Evolutionary conservation across 2,888 invertebrate species (phyloP).

Genomic region (Rhingia rostrata): DNA sequence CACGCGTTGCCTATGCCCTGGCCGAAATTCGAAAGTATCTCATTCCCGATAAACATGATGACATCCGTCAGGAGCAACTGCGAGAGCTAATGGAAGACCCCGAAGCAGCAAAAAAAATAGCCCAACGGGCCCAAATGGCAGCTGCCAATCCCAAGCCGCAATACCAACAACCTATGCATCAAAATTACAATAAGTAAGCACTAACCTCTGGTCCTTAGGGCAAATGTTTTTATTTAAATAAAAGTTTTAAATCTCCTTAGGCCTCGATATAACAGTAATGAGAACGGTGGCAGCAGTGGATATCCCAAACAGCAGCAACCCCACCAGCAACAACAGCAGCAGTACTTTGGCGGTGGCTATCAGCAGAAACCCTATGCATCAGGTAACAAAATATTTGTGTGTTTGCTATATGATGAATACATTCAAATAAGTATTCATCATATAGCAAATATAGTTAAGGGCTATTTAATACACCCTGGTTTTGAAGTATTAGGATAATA

Average conservation of each 20-base stretch:
- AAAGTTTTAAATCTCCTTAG: constrained; percentile 63
- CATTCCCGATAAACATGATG: constrained; percentile 88
- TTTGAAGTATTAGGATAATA: too few relatives aligned
- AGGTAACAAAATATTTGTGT: constrained; percentile 31
- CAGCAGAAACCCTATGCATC: constrained; percentile 60
- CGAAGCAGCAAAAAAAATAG: constrained; percentile 81
- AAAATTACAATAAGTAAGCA: constrained; percentile 69
- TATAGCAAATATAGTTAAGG: too few relatives aligned
- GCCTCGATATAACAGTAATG: constrained; percentile 57
- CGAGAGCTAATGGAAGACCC: constrained; percentile 86
- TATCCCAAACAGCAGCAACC: constrained; percentile 57
- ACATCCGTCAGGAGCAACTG: constrained; percentile 93
- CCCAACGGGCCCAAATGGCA: constrained; percentile 78
- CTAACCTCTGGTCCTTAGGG: constrained; percentile 33
- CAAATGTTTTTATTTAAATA: constrained; percentile 70
- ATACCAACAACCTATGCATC: constrained; percentile 77
- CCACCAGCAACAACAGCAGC: constrained; percentile 50
- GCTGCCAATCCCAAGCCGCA: constrained; percentile 75
- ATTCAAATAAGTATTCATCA: too few relatives aligned
- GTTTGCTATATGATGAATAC: too few relatives aligned
- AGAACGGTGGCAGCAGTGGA: constrained; percentile 61
- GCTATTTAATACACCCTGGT: too few relatives aligned
- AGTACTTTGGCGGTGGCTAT: constrained; percentile 57
- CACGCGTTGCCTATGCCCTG: constrained; percentile 92
- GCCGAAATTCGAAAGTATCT: constrained; percentile 89